A percentile compares a stretch with the other conserved stretches of the same genome.
Conservation (phyloP, 2,797 vertebrate species). For the Sebastes iracundus region DNA sequence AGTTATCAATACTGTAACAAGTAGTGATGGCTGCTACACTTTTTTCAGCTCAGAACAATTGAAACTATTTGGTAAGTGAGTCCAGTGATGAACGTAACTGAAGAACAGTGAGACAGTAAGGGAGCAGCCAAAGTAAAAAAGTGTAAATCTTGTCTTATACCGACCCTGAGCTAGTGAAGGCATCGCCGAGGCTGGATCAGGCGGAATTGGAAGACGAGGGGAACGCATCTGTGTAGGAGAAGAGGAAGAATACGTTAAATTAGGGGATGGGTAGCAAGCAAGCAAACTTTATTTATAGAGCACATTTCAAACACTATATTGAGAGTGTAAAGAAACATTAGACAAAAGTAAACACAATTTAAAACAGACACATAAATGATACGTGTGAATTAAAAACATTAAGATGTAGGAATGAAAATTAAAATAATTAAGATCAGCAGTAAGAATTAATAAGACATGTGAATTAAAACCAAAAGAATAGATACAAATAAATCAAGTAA, state of each 20-base stretch:
- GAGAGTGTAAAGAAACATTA: not conserved
- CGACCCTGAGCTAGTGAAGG: conserved; percentile 9
- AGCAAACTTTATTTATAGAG: not conserved
- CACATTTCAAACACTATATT: too few relatives aligned
- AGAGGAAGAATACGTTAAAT: not conserved
- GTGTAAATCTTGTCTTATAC: not conserved
- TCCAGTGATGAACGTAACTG: not conserved
- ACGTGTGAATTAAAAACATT: too few relatives aligned
- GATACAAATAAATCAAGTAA: too few relatives aligned
- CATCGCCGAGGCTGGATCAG: conserved; percentile 15
- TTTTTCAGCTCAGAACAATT: not conserved
- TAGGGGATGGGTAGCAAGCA: not conserved
- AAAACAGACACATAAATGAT: not conserved
- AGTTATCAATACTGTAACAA: conserved; percentile 13
- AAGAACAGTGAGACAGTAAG: not conserved
- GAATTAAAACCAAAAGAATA: too few relatives aligned
- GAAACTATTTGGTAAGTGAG: not conserved
- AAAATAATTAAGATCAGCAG: too few relatives aligned
- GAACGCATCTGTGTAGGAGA: conserved; percentile 33
- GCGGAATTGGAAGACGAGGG: conserved; percentile 35
- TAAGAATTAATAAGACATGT: too few relatives aligned
- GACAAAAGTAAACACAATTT: not conserved
- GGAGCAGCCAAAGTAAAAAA: not conserved
- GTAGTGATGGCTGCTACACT: not conserved
- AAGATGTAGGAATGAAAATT: too few relatives aligned